Conservation (phyloP, 2,888 invertebrate species). For the Catocala fraxini region DNA sequence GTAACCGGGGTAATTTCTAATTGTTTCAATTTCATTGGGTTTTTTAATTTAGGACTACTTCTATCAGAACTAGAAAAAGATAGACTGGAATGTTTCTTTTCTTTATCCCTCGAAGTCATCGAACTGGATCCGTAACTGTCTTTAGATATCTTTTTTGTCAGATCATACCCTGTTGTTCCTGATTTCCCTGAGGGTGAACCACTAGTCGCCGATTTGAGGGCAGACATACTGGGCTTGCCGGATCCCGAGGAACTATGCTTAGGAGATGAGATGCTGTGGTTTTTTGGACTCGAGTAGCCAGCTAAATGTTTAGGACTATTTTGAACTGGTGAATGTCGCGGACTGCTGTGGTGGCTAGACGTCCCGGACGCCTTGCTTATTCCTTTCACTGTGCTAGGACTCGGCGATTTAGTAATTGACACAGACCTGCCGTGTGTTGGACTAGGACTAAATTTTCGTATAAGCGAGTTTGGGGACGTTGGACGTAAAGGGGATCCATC, state of each 20-base stretch:
- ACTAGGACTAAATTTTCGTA: constrained; percentile 91
- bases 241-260: constrained; percentile 92
- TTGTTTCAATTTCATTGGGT: constrained; percentile 90
- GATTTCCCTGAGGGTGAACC: constrained; percentile 90
- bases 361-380: constrained; percentile 83
- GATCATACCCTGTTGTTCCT: constrained; percentile 84
- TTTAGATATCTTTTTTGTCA: constrained; percentile 86
- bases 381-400: constrained; percentile 77
- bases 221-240: constrained; percentile 96
- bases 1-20: constrained; percentile 88
- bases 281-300: constrained; percentile 92
- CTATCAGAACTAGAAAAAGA: constrained; percentile 86
- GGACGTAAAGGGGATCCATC: constrained; percentile 89
- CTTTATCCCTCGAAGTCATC: constrained; percentile 82
- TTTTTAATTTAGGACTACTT: constrained; percentile 90
- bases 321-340: constrained; percentile 92
- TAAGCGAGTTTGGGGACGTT: constrained; percentile 89
- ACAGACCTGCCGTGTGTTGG: constrained; percentile 90
- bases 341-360: constrained; percentile 89
- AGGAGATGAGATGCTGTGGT: constrained; percentile 93
- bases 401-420: constrained; percentile 89
- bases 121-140: constrained; percentile 80
- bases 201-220: constrained; percentile 93
- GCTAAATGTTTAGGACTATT: constrained; percentile 92
- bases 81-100: constrained; percentile 85